These are phyloP conservation scores for Magallana gigas DNA, from an alignment of 1,140 invertebrate species.

Conservation along the genomic window DNA sequence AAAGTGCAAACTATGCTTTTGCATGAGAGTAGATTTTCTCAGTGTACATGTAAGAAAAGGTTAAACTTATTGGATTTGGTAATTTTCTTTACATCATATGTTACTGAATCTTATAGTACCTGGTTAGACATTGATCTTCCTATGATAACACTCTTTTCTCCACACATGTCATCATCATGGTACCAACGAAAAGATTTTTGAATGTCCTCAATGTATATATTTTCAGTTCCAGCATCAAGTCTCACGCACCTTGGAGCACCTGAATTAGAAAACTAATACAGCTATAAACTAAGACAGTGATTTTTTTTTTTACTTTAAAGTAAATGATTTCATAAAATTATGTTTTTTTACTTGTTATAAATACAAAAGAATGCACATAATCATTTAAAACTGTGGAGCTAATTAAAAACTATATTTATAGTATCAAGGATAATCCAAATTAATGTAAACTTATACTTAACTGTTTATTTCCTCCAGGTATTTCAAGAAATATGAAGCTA, in stretches of 20 bases:
- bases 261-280: background rate
- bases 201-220: conserved; percentile 45
- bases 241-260: background rate
- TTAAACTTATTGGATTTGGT: too few species aligned
- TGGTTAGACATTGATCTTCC: conserved; percentile 48
- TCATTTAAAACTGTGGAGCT: background rate
- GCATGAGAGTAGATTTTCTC: too few species aligned
- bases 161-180: conserved; percentile 47
- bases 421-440: background rate
- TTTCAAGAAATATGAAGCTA: conserved; percentile 44
- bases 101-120: background rate
- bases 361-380: conserved; percentile 5
- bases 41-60: too few species aligned
- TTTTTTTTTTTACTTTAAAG: background rate
- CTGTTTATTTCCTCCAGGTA: conserved; percentile 51
- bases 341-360: background rate
- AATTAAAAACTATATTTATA: background rate
- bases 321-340: background rate
- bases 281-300: background rate
- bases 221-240: conserved; percentile 42
- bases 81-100: too few species aligned
- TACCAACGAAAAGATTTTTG: conserved; percentile 46
- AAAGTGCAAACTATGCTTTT: too few species aligned
- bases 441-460: conserved; percentile 13
- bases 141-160: conserved; percentile 45